Percentiles rank a stretch among this genome's conserved stretches.
Evolutionary conservation across 2,797 vertebrate genomes (phyloP).

Genomic region (Hylomyscus alleni): DNA sequence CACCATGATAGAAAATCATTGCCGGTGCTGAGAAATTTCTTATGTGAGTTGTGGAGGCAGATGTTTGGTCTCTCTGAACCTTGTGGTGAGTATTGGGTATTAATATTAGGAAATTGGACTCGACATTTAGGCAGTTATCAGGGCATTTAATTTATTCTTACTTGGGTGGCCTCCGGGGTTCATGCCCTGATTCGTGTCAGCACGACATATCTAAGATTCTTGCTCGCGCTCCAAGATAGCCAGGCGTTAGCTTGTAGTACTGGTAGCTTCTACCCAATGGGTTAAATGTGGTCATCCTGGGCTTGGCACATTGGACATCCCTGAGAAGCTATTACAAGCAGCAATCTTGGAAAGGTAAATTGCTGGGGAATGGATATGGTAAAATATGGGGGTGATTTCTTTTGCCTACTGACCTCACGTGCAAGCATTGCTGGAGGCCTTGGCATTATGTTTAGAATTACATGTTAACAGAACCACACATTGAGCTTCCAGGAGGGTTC

Average conservation of each 20-base stretch:
- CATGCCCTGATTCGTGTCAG: slow-evolving; percentile 48
- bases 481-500: neutral
- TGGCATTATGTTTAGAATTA: slow-evolving; percentile 7
- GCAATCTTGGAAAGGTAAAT: neutral
- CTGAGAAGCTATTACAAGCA: neutral
- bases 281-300: slow-evolving; percentile 34
- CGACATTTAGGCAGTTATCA: slow-evolving; percentile 73
- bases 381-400: slow-evolving; percentile 29
- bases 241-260: neutral
- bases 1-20: slow-evolving; percentile 69
- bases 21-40: slow-evolving; percentile 65
- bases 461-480: slow-evolving; percentile 6
- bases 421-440: slow-evolving; percentile 8
- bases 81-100: slow-evolving; percentile 38
- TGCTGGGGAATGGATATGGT: neutral
- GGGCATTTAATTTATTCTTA: slow-evolving; percentile 72
- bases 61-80: slow-evolving; percentile 65
- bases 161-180: slow-evolving; percentile 57
- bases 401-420: neutral
- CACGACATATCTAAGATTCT: neutral
- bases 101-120: slow-evolving; percentile 75
- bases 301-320: slow-evolving; percentile 11
- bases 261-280: slow-evolving; percentile 35
- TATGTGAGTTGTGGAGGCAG: slow-evolving; percentile 47
- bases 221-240: neutral